Percentiles rank a stretch among this genome's conserved stretches.
phyloP scores from a whole-genome alignment of 2,888 invertebrate species.

The Crocallis elinguaria region DNA sequence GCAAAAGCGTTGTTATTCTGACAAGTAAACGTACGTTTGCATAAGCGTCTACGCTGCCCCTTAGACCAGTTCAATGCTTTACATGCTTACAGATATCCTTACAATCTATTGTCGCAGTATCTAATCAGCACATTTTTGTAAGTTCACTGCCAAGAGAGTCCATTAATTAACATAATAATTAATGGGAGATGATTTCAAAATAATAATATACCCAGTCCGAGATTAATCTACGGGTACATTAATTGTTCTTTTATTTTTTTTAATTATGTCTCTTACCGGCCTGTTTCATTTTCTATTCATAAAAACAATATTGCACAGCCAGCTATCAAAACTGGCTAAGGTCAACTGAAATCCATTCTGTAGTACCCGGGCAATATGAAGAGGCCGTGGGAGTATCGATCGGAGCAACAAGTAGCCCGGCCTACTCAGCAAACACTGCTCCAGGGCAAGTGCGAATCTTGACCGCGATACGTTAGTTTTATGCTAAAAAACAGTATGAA shows the following conservation, averaged over 20 bases:
- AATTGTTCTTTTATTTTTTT: not conserved
- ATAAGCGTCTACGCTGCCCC: too few relatives aligned
- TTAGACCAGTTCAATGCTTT: too few relatives aligned
- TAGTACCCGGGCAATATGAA: slow-evolving; percentile 54
- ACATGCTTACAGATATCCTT: too few relatives aligned
- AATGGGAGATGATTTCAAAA: too few relatives aligned
- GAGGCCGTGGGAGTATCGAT: slow-evolving; percentile 61
- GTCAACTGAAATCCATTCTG: slow-evolving; percentile 47
- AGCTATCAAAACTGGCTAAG: slow-evolving; percentile 30
- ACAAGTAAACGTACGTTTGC: too few relatives aligned
- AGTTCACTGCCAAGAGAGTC: too few relatives aligned
- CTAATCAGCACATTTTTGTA: too few relatives aligned
- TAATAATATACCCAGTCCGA: not conserved
- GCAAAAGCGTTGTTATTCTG: too few relatives aligned
- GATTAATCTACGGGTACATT: not conserved
- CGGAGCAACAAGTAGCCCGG: slow-evolving; percentile 63
- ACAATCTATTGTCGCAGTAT: too few relatives aligned
- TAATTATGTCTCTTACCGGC: slow-evolving; percentile 3
- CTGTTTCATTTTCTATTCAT: slow-evolving; percentile 9
- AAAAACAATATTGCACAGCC: slow-evolving; percentile 22
- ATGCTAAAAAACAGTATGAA: not conserved
- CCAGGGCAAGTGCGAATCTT: slow-evolving; percentile 20
- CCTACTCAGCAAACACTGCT: slow-evolving; percentile 25
- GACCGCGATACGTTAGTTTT: slow-evolving; percentile 14
- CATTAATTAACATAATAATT: too few relatives aligned